These are phyloP conservation scores for Halictus ligatus DNA, from an alignment of 2,888 invertebrate species.

Conservation along the genomic window DNA sequence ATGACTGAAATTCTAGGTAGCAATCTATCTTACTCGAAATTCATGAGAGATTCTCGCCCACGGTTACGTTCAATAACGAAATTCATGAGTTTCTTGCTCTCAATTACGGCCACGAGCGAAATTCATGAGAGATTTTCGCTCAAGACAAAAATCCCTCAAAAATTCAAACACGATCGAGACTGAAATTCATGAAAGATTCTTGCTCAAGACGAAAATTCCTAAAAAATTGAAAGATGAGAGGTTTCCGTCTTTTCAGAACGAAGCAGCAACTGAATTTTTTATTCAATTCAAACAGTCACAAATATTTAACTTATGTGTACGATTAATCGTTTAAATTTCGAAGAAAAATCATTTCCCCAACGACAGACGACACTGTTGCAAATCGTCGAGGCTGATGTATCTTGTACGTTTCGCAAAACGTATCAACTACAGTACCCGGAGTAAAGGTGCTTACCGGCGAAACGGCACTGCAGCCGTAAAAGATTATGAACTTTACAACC, in stretches of 20 bases:
- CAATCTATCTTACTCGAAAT: neutral
- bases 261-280: neutral
- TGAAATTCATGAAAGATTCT: neutral
- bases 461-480: conserved; percentile 13
- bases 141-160: neutral
- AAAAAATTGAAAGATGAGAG: neutral
- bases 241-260: neutral
- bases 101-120: neutral
- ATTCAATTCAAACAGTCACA: neutral
- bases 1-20: neutral
- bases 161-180: neutral
- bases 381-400: neutral
- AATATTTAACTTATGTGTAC: neutral
- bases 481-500: conserved; percentile 36
- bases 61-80: conserved; percentile 1
- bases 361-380: neutral
- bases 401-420: neutral
- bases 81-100: conserved; percentile 9
- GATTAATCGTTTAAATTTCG: neutral
- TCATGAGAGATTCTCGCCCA: conserved; percentile 3
- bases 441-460: conserved; percentile 16
- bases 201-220: too few relatives aligned
- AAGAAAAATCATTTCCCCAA: neutral
- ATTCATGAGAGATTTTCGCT: neutral
- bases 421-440: neutral